Base-by-base conservation (phyloP, 2,888 invertebrate genomes). In the Acanthococcus lagerstroemiae region DNA sequence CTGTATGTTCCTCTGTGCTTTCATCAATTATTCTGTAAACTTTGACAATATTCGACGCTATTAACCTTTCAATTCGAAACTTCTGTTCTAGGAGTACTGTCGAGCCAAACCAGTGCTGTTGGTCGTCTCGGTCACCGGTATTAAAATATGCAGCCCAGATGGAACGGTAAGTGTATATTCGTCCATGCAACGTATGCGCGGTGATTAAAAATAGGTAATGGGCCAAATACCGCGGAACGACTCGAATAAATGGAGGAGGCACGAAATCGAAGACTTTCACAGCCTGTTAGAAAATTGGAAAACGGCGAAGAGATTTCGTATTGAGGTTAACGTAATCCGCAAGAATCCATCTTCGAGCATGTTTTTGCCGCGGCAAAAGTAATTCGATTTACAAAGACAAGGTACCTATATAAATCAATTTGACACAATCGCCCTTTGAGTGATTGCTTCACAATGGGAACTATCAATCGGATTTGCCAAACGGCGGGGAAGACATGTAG, bases 81-180 rank as follows among this genome's bases (percentile, higher is more conserved):
- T 37, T 5, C 12, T 48, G 2, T 50, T 61, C n/a, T 44, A 63
- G 63, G 54, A 63, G 27, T 50, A 37, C 25, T 37, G 30, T 19
- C 82, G 81, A 72, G 84, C 83, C 73, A 86, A 84, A 72, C 82
- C 84, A 55, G 87, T 88, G 70, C 78, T 87, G 69, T 79, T 89
- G 73, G 84, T 87, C 73, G 83, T 89, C 71, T 86, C 88, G 25
- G 80, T 88, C 71, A 82, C 86, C 60, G 89, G 89, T 72, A 85
- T 89, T 77, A 87, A 87, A 81, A 85, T 89, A 80, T 88, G 88
- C 84, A 86, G 86, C 76, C 84, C 85, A 76, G 85, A 85, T 77
- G 87, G 87, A 75, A 86, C 88, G 84, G 89, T 89, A 77, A 80
- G 79, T 75, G 69, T 26, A 26, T 9, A 48, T 48, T 6, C 15